Evolutionary conservation across 2,888 invertebrate genomes (phyloP).

Genomic region (Thumatha senex): DNA sequence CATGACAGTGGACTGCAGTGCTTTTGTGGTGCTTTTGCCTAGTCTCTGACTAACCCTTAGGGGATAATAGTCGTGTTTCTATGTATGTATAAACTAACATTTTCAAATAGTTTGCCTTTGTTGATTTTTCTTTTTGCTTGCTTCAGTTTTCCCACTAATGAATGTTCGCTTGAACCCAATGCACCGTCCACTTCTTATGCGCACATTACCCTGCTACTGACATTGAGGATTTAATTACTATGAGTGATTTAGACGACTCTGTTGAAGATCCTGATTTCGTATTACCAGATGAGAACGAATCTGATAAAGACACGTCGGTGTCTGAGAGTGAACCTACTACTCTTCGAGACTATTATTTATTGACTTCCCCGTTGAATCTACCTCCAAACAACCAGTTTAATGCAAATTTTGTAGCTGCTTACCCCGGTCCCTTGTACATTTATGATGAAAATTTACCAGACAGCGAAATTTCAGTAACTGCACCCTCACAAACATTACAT

Average conservation of each 20-base stretch:
- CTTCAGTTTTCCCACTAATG: conserved; percentile 15
- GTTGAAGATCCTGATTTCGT: conserved; percentile 4
- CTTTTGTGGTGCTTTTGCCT: no score
- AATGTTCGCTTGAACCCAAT: conserved; percentile 10
- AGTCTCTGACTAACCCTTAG: no score
- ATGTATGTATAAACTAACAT: no score
- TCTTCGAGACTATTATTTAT: neutral
- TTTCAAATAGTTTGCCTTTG: neutral
- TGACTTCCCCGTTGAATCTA: neutral
- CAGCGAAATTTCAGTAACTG: neutral
- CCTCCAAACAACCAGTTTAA: neutral
- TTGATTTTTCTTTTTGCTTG: conserved; percentile 14
- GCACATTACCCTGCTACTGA: conserved; percentile 1
- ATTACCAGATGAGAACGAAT: neutral
- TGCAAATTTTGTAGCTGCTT: conserved; percentile 8
- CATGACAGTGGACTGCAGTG: no score
- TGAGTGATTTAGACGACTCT: conserved; percentile 5
- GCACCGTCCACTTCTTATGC: conserved; percentile 13
- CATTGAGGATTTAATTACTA: conserved; percentile 2
- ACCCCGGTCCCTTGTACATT: conserved; percentile 10
- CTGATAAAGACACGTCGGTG: conserved; percentile 2
- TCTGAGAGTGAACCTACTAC: neutral
- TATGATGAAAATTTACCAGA: conserved; percentile 4
- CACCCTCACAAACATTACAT: neutral
- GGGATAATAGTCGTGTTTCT: no score